Evolutionary conservation across 2,113 vertebrate species (phyloP).

Genomic region (Nothobranchius furzeri): DNA sequence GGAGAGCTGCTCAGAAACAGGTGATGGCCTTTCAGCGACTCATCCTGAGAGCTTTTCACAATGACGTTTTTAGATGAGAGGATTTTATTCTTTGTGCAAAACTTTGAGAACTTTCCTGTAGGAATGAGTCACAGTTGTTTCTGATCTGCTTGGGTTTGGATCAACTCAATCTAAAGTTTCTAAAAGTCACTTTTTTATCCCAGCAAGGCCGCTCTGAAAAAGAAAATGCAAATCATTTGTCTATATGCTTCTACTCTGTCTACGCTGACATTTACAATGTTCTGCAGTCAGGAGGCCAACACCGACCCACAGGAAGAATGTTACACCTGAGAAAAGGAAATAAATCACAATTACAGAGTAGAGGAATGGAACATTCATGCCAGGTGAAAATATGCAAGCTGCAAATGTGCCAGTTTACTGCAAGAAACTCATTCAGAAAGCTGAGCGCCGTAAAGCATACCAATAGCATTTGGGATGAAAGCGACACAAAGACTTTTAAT

Average conservation of each 20-base stretch:
- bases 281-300: too few species aligned
- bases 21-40: not conserved
- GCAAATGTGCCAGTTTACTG: not conserved
- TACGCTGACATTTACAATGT: too few species aligned
- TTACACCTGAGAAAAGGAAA: not conserved
- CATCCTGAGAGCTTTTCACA: not conserved
- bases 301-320: not conserved
- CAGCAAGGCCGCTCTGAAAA: too few species aligned
- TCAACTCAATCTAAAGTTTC: not conserved
- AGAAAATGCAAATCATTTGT: too few species aligned
- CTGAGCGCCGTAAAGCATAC: not conserved
- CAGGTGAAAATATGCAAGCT: not conserved
- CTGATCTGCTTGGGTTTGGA: not conserved
- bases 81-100: not conserved
- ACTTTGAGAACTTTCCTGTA: not conserved
- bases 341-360: not conserved
- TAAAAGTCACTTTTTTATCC: not conserved
- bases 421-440: not conserved
- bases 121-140: not conserved
- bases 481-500: not conserved
- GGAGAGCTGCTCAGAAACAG: not conserved
- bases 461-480: not conserved
- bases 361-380: not conserved
- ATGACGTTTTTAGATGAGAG: not conserved
- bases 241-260: too few species aligned